Conservation (phyloP, 2,888 invertebrate species). For the Cephonodes hylas region DNA sequence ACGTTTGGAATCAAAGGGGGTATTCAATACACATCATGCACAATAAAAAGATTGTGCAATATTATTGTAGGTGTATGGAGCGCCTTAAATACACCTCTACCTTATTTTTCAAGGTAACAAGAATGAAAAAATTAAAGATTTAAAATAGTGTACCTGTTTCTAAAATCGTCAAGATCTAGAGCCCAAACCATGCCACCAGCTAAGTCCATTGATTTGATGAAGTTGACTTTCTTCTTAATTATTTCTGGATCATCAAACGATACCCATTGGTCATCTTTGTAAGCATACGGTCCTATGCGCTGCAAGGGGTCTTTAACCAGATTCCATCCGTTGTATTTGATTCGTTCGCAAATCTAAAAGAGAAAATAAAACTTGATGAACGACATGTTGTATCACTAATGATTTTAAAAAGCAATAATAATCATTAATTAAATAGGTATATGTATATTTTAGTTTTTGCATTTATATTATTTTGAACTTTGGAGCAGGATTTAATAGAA, state of each 20-base stretch:
- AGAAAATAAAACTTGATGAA: too few species aligned
- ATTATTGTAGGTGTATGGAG: too few species aligned
- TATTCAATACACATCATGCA: too few species aligned
- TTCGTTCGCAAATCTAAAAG: conserved; percentile 88
- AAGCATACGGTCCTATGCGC: conserved; percentile 93
- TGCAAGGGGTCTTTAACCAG: conserved; percentile 88
- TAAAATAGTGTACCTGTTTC: conserved; percentile 72
- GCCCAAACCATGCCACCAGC: conserved; percentile 97
- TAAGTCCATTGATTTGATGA: conserved; percentile 87
- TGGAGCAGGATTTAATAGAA: not conserved
- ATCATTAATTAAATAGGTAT: too few species aligned
- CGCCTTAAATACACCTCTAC: too few species aligned
- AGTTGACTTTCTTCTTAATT: conserved; percentile 89
- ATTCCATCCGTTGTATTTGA: conserved; percentile 89
- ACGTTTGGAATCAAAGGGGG: too few species aligned
- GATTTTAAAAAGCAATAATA: too few species aligned
- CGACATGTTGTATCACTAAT: too few species aligned
- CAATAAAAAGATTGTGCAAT: too few species aligned
- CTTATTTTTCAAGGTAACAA: too few species aligned
- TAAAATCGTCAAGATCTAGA: conserved; percentile 93
- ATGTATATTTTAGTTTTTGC: too few species aligned
- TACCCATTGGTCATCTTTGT: conserved; percentile 94
- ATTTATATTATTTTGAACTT: too few species aligned
- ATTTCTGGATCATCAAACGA: conserved; percentile 92
- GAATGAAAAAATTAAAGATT: not conserved